phyloP scores from a whole-genome alignment of 2,113 vertebrate species.

The Crotophaga sulcirostris region DNA sequence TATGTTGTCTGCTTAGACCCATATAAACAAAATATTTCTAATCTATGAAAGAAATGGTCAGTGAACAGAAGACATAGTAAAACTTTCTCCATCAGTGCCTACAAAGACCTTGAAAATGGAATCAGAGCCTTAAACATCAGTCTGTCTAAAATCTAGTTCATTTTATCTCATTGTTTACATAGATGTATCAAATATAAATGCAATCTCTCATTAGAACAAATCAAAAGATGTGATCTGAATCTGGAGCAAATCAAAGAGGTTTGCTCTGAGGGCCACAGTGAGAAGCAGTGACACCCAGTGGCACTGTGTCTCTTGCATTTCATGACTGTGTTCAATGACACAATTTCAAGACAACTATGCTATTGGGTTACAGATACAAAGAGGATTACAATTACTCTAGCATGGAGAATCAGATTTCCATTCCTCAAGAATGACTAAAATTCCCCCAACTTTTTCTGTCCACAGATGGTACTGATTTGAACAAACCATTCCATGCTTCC shows the following conservation, averaged over 20 bases:
- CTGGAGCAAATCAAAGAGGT: background rate
- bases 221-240: background rate
- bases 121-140: background rate
- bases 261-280: background rate
- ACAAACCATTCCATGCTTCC: constrained; percentile 76
- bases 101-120: background rate
- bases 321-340: constrained; percentile 50
- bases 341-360: constrained; percentile 71
- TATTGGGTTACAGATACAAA: constrained; percentile 83
- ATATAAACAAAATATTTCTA: background rate
- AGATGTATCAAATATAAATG: constrained; percentile 4
- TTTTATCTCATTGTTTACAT: background rate
- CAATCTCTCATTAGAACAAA: background rate
- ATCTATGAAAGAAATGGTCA: background rate
- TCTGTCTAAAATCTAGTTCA: background rate
- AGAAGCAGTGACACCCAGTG: constrained; percentile 67
- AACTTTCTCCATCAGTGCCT: background rate
- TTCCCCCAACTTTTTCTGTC: constrained; percentile 62
- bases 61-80: background rate
- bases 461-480: constrained; percentile 82
- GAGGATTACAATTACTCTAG: constrained; percentile 78
- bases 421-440: constrained; percentile 81
- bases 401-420: constrained; percentile 81
- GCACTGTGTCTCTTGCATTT: constrained; percentile 60
- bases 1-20: background rate